Conservation (phyloP, 2,113 vertebrate species). For the Amphiprion percula region DNA sequence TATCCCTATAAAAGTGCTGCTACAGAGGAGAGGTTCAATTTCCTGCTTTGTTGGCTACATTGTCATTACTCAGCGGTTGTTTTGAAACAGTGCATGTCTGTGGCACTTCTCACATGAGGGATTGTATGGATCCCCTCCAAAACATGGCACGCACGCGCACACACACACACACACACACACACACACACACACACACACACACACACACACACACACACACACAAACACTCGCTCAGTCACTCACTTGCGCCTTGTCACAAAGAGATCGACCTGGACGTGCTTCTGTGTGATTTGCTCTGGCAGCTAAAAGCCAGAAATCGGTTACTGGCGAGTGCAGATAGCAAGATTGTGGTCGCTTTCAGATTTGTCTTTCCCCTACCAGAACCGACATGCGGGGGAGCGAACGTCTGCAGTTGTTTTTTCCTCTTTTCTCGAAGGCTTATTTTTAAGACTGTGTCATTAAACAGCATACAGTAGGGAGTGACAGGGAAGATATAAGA, state of each 20-base stretch:
- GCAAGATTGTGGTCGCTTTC: conserved; percentile 46
- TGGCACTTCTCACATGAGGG: conserved; percentile 55
- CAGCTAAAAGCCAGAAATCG: conserved; percentile 45
- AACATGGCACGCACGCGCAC: conserved; percentile 43
- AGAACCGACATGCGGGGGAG: neutral
- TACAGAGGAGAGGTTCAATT: conserved; percentile 45
- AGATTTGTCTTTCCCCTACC: conserved; percentile 33
- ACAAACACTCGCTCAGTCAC: conserved; percentile 16
- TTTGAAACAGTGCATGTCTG: conserved; percentile 61
- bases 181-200: conserved; percentile 1
- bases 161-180: conserved; percentile 16
- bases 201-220: no score
- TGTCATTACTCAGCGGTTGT: conserved; percentile 68
- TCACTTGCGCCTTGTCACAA: conserved; percentile 64
- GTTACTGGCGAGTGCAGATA: conserved; percentile 52
- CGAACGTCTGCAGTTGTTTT: neutral
- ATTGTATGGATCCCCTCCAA: conserved; percentile 46
- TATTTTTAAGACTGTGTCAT: conserved; percentile 60
- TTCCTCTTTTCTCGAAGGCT: conserved; percentile 19
- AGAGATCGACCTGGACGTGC: conserved; percentile 33
- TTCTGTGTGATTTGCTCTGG: conserved; percentile 62
- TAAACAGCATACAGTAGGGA: conserved; percentile 30
- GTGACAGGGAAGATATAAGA: conserved; percentile 13
- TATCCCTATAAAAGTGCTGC: conserved; percentile 52
- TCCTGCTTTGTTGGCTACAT: conserved; percentile 55